Percentiles rank a stretch among this genome's conserved stretches.
These are phyloP conservation scores for Ataeniobius toweri DNA, from an alignment of 2,797 vertebrate genomes.

Conservation along the genomic window DNA sequence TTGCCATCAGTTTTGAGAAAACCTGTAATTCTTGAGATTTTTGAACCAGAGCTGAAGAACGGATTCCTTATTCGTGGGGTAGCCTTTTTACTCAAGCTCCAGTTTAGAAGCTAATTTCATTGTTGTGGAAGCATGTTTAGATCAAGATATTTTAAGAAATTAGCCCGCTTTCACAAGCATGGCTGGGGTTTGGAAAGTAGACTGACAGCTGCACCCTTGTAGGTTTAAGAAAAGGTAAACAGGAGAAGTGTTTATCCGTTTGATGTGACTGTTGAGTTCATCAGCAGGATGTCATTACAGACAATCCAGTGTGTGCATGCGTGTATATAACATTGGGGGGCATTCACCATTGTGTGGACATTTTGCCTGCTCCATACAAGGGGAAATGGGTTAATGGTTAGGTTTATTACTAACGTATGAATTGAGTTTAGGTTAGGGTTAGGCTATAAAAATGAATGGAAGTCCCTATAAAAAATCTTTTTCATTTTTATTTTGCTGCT, in stretches of 20 bases:
- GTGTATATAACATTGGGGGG: neutral
- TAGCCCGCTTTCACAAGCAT: too few species aligned
- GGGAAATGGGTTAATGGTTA: too few species aligned
- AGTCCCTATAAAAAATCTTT: too few species aligned
- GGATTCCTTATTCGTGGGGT: neutral
- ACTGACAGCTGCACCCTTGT: neutral
- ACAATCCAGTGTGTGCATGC: neutral
- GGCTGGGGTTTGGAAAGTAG: neutral
- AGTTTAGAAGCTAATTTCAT: neutral
- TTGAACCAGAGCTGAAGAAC: neutral
- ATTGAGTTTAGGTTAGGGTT: too few species aligned
- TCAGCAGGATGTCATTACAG: slow-evolving; percentile 3
- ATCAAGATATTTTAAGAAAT: neutral
- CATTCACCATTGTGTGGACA: too few species aligned
- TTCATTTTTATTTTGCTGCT: neutral
- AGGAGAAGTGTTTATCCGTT: neutral
- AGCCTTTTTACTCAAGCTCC: neutral
- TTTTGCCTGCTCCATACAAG: too few species aligned
- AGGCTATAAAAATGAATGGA: too few species aligned
- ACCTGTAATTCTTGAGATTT: neutral
- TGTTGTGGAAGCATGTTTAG: neutral
- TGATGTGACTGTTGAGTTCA: neutral
- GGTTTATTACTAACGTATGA: too few species aligned
- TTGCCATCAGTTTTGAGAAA: too few species aligned
- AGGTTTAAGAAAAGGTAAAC: neutral